These are phyloP conservation scores for Paracanthobrama guichenoti DNA, from an alignment of 2,113 vertebrate genomes.

Conservation along the genomic window DNA sequence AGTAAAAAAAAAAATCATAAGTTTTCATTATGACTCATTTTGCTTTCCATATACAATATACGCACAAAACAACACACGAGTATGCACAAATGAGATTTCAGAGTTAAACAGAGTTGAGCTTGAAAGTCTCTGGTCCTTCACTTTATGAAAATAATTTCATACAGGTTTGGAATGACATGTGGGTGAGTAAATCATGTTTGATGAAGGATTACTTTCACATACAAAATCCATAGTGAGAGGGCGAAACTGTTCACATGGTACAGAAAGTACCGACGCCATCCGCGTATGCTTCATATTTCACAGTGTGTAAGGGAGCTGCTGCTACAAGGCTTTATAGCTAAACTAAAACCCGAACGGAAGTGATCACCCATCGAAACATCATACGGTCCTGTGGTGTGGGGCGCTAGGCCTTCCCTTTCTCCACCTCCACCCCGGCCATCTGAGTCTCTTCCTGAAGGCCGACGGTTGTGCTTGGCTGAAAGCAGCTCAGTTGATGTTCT, in stretches of 20 bases:
- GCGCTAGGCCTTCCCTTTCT: slow-evolving; percentile 82
- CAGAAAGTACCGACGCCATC: not conserved
- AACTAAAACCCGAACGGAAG: slow-evolving; percentile 9
- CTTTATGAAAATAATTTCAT: not conserved
- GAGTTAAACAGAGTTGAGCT: too few species aligned
- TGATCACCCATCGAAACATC: not conserved
- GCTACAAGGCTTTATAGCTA: not conserved
- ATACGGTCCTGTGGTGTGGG: not conserved
- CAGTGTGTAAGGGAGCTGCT: not conserved
- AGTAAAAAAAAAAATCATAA: not conserved
- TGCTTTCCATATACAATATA: not conserved
- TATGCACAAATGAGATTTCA: not conserved
- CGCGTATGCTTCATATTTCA: not conserved
- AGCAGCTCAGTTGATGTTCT: slow-evolving; percentile 93
- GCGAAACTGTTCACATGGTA: not conserved
- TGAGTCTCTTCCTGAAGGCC: slow-evolving; percentile 82
- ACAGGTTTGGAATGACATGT: not conserved
- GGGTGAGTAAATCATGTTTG: not conserved
- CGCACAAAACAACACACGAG: not conserved
- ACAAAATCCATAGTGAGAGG: not conserved
- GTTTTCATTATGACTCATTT: not conserved
- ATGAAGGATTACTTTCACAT: not conserved
- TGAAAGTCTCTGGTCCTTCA: not conserved
- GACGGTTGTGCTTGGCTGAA: slow-evolving; percentile 77
- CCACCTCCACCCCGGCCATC: slow-evolving; percentile 78